A percentile compares a stretch with the other conserved stretches of the same genome.
Evolutionary conservation across 92 coral and sea anemone genomes (phyloP).

Genomic region (Pocillopora grandis): DNA sequence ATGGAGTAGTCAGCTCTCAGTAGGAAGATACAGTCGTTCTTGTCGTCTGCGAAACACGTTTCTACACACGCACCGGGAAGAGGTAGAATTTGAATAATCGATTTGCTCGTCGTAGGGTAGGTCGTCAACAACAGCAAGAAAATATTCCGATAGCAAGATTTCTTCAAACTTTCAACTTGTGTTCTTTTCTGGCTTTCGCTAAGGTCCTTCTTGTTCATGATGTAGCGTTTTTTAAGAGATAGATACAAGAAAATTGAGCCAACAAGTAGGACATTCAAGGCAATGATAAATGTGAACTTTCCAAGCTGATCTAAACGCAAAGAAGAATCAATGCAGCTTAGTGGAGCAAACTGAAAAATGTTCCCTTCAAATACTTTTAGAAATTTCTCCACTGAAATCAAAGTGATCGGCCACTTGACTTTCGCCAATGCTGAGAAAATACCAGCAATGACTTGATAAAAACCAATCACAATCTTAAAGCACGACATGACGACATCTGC

Average conservation of each 20-base stretch:
- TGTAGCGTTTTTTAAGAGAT: not conserved
- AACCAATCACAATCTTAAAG: conserved; percentile 51
- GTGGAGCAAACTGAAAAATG: conserved; percentile 46
- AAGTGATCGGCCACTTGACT: conserved; percentile 45
- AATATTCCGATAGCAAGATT: conserved; percentile 31
- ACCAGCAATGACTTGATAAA: conserved; percentile 43
- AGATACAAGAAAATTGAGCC: conserved; percentile 14
- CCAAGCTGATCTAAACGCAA: conserved; percentile 25
- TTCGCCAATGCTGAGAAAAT: conserved; percentile 40
- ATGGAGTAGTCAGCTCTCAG: conserved; percentile 45
- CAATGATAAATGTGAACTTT: conserved; percentile 23
- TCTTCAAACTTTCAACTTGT: not conserved
- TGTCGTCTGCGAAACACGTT: conserved; percentile 26
- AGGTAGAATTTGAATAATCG: conserved; percentile 45
- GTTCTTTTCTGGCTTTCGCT: not conserved
- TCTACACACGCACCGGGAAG: conserved; percentile 37
- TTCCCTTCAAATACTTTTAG: conserved; percentile 34
- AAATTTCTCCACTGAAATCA: conserved; percentile 33
- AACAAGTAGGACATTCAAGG: conserved; percentile 16
- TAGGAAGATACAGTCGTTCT: conserved; percentile 5
- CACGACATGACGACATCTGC: conserved; percentile 53
- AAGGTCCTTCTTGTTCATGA: not conserved
- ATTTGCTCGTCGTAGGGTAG: conserved; percentile 10
- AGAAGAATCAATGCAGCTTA: conserved; percentile 23
- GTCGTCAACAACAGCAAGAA: conserved; percentile 2